Base-by-base conservation (phyloP, 2,113 vertebrate genomes). In the Progne subis region DNA sequence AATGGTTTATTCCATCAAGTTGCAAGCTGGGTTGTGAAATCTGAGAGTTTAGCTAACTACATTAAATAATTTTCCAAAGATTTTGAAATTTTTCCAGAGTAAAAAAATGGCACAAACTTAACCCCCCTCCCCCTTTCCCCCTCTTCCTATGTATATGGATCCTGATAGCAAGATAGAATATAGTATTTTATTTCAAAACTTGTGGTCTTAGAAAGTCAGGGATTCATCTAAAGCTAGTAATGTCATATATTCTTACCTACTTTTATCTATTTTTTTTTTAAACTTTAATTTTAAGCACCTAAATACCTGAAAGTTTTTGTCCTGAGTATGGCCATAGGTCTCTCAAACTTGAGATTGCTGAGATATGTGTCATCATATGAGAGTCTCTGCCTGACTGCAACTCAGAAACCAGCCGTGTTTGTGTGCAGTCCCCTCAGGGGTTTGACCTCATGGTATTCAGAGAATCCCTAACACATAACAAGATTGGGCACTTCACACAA, bases 51-150 rank as follows among this genome's bases (percentile, higher is more conserved):
- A 47, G 4, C 19, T 83, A 52, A 60, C 3, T 39, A 32, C 14
- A 68, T 24, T 13, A 43, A 86, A 86, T 43, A 69, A 4, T 75
- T 84, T 55, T 86, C 9, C 6, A 39, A 78, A 25, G 3, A 86
- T 21, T 71, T 74, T 82, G 3, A 71, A 28, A 17, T 5, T 74
- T 74, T 86, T 70, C 37, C 16, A 31, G 39, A 56, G 37, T 12
- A 79, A 91, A 94, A 68, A 12, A 67, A 20, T 28, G 4, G 2
- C 37, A 82, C 5, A 59, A 5, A 34, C 46, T 47, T 52, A 67
- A 65, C 2, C 2, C 8, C 7, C 5, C 12, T 41, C 4, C 5
- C 4, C 7, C 9, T 32, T 81, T 56, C 17, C 8, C 4, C 5
- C 13, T 24, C 10, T 7, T 77, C 4, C 8, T 72, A 8, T 21